Percentiles rank a stretch among this genome's conserved stretches.
These are phyloP conservation scores for Lates japonicus DNA, from an alignment of 2,797 vertebrate species.

Conservation along the genomic window DNA sequence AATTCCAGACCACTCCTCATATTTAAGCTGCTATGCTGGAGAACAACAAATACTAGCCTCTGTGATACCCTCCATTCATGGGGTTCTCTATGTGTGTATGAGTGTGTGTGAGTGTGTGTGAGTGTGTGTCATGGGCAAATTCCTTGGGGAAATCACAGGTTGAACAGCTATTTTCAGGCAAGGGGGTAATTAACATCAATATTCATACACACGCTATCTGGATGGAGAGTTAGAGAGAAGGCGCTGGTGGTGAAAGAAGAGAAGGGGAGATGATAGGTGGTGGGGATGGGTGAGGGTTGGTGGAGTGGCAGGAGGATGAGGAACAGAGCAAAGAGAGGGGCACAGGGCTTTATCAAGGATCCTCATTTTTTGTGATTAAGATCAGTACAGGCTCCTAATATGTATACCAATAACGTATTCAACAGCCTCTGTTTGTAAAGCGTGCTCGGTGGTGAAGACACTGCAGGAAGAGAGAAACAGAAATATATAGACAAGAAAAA, in stretches of 20 bases:
- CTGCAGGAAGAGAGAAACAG: background rate
- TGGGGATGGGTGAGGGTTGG: conserved; percentile 5
- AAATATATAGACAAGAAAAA: conserved; percentile 18
- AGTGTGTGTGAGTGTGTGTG: conserved; percentile 28
- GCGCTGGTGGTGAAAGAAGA: conserved; percentile 31
- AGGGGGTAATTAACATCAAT: conserved; percentile 80
- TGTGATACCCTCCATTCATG: conserved; percentile 39
- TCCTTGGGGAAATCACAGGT: conserved; percentile 72
- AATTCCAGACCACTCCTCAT: conserved; percentile 42
- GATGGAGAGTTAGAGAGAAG: conserved; percentile 50
- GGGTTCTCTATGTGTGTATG: conserved; percentile 13
- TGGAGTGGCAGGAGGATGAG: background rate
- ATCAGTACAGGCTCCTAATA: conserved; percentile 50
- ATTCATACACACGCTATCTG: conserved; percentile 72
- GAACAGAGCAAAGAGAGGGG: conserved; percentile 26
- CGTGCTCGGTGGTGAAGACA: background rate
- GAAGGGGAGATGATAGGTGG: conserved; percentile 34
- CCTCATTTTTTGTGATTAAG: conserved; percentile 59
- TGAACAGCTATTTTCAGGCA: conserved; percentile 74
- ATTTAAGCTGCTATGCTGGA: conserved; percentile 61
- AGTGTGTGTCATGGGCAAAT: conserved; percentile 47
- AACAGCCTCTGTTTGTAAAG: conserved; percentile 12
- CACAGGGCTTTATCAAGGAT: conserved; percentile 39
- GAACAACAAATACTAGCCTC: conserved; percentile 55
- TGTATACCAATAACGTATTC: conserved; percentile 29